Evolutionary conservation across 2,113 vertebrate species (phyloP).

Genomic region (Caranx melampygus): DNA sequence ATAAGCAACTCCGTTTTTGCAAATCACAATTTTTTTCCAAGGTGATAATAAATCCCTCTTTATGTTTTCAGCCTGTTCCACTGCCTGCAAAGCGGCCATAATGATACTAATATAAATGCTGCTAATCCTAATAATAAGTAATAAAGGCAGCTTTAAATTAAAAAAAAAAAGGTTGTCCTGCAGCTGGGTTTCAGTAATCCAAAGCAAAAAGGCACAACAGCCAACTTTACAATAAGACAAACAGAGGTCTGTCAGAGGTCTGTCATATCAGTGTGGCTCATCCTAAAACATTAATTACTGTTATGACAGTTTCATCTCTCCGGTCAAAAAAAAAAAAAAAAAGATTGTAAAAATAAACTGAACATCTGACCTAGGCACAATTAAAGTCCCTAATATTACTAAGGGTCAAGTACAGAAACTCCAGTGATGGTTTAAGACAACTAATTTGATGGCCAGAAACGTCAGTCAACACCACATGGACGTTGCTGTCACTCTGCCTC

Average conservation of each 20-base stretch:
- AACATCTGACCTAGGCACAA: constrained; percentile 42
- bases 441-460: background rate
- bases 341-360: background rate
- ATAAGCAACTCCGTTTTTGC: background rate
- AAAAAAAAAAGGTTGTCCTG: background rate
- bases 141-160: constrained; percentile 14
- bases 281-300: constrained; percentile 8
- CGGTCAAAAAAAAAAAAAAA: constrained; percentile 8
- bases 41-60: background rate
- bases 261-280: constrained; percentile 1
- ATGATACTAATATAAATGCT: background rate
- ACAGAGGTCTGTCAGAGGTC: background rate
- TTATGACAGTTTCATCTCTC: background rate
- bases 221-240: constrained; percentile 11
- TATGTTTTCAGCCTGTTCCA: background rate
- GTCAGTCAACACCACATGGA: background rate
- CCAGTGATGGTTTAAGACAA: background rate
- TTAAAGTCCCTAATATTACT: background rate
- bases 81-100: background rate
- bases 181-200: constrained; percentile 1
- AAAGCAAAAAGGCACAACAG: constrained; percentile 26
- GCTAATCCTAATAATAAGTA: too few relatives aligned
- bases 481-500: background rate
- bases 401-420: constrained; percentile 28
- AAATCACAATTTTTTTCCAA: background rate